Percentiles rank a stretch among this genome's conserved stretches.
These are phyloP conservation scores for Lophochroa leadbeateri DNA, from an alignment of 2,113 vertebrate species.

Conservation along the genomic window DNA sequence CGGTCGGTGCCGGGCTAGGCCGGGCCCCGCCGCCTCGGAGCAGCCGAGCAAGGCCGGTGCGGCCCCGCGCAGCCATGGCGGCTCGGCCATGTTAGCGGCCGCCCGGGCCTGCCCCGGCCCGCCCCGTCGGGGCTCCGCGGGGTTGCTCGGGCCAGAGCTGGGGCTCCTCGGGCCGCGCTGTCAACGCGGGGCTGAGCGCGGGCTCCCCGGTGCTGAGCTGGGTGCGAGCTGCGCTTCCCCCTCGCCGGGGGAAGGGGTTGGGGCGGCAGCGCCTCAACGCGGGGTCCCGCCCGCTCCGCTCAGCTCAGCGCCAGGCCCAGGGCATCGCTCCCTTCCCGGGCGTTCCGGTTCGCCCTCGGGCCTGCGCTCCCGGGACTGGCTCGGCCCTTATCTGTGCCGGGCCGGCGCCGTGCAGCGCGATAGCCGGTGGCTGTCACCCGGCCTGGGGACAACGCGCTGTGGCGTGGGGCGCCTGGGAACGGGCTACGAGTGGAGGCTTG, in stretches of 20 bases:
- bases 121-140: not conserved
- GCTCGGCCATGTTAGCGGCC: not conserved
- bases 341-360: not conserved
- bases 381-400: not conserved
- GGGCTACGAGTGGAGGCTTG: not conserved
- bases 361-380: not conserved
- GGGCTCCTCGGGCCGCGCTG: not conserved
- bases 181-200: not conserved
- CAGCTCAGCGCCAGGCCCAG: not conserved
- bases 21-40: not conserved
- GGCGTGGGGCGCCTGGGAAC: not conserved
- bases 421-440: not conserved
- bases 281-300: too few relatives aligned
- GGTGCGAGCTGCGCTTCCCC: too few relatives aligned
- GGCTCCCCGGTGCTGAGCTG: too few relatives aligned
- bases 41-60: not conserved
- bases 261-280: too few relatives aligned
- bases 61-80: not conserved
- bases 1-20: not conserved
- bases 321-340: not conserved
- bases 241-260: not conserved
- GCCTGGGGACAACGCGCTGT: rapidly evolving
- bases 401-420: not conserved
- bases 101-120: not conserved
- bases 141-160: too few relatives aligned